Base-by-base conservation (phyloP, 1,140 invertebrate species). In the Rhynchophorus ferrugineus region DNA sequence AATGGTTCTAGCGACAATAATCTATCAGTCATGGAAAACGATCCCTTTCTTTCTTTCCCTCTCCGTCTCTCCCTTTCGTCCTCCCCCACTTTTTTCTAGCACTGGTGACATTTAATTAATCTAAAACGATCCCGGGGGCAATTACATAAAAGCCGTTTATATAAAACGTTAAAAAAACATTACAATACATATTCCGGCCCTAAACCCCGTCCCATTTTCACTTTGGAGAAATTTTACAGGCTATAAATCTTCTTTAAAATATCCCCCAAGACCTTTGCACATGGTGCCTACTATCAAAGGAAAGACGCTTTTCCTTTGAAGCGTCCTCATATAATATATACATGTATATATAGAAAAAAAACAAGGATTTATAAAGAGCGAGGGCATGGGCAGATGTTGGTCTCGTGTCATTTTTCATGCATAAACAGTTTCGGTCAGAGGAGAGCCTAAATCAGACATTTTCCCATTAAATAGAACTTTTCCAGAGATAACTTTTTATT, bases 311-410 rank as follows among this genome's bases (percentile, higher is more conserved):
- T 29, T 47, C 22, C 45, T 20, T 38, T 47, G 41, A 49, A 42
- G 17, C 38, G 38, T 49, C 33, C 41, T 49, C 47, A 49, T 42
- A 49, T 41, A 41, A 49, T 41, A 42, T 41, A 49, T 42, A 41
- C 18, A 41, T 29, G 24, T 29, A 29, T 29, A 29, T 29, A 29
- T 29, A 29, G 5, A 29, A 11, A 39, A 41, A 49, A 49, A 39
- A 49, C 22, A 49, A 29, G 45, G 41, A 51, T 51, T 51, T 51
- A 51, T 51, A 41, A 50, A 51, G 49, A 51, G 29, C 29, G 35
- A n/a, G 20, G 14, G 18, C 22, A 33, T 39, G 41, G 21, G 41
- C 49, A 51, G 24, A 38, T 51, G 49, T 20, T 44, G 41, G n/a
- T 21, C 21, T 51, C 44, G 16, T 43, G 33, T 51, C 49, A 51